Evolutionary conservation across 1,140 invertebrate species (phyloP), one percentile per base, ranked within the genome.

Genomic region (Holcopasites calliopsidis): DNA sequence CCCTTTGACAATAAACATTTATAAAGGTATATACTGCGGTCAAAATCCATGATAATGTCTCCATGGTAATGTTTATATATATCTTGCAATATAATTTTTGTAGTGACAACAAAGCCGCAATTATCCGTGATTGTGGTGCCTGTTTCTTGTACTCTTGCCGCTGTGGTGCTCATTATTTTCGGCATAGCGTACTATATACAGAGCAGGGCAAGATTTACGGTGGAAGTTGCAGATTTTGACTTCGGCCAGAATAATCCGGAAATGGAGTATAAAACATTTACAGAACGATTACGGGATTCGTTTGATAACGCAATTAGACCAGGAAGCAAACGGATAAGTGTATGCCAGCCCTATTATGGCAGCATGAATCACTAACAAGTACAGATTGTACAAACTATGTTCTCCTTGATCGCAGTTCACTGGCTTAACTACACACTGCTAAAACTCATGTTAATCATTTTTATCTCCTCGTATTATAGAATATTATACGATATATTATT

Each of bases 211-310:
- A 95, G 96, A 80, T 96, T 95, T 83, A 95, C 93, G 2, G 93
- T 97, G 21, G 96, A 97, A 92, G 96, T 97, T 3, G 96, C 96
- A 0, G 95, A 97, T 87, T 97, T 97, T 85, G 96, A 97, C 89
- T 97, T 97, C 88, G 95, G 96, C 1, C 94, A 96, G 79, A 92
- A 89, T 31, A 94, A 94, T 88, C 92, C 94, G 11, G 95, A 97
- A 73, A 93, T 96, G 88, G 96, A 97, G 77, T 97, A 97, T 84
- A 97, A 97, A 92, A 96, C 96, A 28, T 97, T 97, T 85, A 92
- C 93, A 6, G 96, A 97, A 84, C 92, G 96, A 52, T 92, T 97
- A 3, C 91, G 94, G 33, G 96, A 97, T 78, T 96, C 95, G n/a
- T 93, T 97, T 76, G 92, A 93, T 65, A 94, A 94, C 80, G 93